Evolutionary conservation across 2,888 invertebrate genomes (phyloP), one percentile per base, ranked within the genome.

Genomic region (Euzetes globulus): DNA sequence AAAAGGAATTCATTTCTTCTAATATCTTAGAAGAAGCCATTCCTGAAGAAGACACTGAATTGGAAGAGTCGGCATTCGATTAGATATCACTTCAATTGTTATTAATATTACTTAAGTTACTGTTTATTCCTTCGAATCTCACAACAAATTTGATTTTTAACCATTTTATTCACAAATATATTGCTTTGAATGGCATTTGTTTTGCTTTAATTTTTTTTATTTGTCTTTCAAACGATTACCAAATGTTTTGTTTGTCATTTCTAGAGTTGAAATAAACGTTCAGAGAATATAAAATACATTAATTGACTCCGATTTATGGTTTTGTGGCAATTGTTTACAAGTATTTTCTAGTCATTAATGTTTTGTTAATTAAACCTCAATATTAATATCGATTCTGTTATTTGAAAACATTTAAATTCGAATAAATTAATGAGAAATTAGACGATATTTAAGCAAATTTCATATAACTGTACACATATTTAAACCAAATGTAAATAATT

Each of bases 41-140:
- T 58, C 58, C 58, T 58, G 58, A 58, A 58, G 58, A 58, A 22
- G 58, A 58, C 25, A 58, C 6, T 25, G 58, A 58, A 22, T 11
- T 58, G 11, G 58, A 58, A 58, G 58, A 58, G 22, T 58, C 58
- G 11, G 58, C 58, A 22, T 50, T 15, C 13, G 50, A 50, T 7
- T 50, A 50, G 50, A 7, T 15, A 50, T 50, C 50, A 13, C n/a
- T 50, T 50, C 13, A 50, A 7, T 50, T n/a, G n/a, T 50, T 50
- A 50, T n/a, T n/a, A 50, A 4, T n/a, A 50, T 7, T 50, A 50
- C n/a, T 50, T n/a, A n/a, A n/a, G 13, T 7, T 7, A 50, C 50
- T 13, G 4, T 33, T 33, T 6, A 33, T 6, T 33, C 33, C 4
- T 33, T 33, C 9, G 33, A 33, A 33, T 33, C 33, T 33, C 33